phyloP scores from a whole-genome alignment of 2,888 invertebrate species.

The Drosophila macrospina region DNA sequence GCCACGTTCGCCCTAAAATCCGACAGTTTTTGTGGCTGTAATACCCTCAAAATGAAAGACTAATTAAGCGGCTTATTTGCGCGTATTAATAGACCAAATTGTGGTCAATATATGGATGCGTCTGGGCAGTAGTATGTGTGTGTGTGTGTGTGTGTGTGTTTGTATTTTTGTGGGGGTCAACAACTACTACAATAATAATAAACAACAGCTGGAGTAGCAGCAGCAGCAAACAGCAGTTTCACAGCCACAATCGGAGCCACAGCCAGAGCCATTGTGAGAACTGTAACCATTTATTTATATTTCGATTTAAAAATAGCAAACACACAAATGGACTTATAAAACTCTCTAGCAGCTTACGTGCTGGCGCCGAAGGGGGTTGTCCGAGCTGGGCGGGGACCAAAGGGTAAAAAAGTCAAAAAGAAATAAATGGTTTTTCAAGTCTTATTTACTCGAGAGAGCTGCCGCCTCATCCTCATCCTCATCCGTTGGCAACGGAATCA shows the following conservation, averaged over 20 bases:
- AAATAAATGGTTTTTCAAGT: conserved; percentile 77
- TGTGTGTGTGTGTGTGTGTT: too few relatives aligned
- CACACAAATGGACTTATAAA: conserved; percentile 77
- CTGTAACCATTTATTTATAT: conserved; percentile 70
- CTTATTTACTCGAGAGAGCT: conserved; percentile 67
- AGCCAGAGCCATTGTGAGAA: conserved; percentile 20
- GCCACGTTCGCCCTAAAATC: conserved; percentile 59
- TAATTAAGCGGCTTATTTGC: conserved; percentile 80
- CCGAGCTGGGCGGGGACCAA: conserved; percentile 35
- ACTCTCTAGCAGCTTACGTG: conserved; percentile 70
- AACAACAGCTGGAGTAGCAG: conserved; percentile 16
- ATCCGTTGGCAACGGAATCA: conserved; percentile 59
- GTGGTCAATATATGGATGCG: conserved; percentile 54
- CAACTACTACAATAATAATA: conserved; percentile 17
- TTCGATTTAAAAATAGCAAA: conserved; percentile 75
- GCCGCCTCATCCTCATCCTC: conserved; percentile 13
- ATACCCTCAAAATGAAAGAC: conserved; percentile 77
- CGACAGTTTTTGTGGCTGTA: conserved; percentile 73
- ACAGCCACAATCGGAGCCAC: conserved; percentile 15
- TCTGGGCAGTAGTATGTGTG: not conserved
- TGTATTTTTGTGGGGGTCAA: too few relatives aligned
- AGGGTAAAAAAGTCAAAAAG: conserved; percentile 73
- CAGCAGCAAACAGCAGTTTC: conserved; percentile 5
- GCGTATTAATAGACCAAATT: conserved; percentile 78
- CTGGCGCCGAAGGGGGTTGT: conserved; percentile 24